Base-by-base conservation (phyloP, 1,140 invertebrate species). In the Bombus ignitus region DNA sequence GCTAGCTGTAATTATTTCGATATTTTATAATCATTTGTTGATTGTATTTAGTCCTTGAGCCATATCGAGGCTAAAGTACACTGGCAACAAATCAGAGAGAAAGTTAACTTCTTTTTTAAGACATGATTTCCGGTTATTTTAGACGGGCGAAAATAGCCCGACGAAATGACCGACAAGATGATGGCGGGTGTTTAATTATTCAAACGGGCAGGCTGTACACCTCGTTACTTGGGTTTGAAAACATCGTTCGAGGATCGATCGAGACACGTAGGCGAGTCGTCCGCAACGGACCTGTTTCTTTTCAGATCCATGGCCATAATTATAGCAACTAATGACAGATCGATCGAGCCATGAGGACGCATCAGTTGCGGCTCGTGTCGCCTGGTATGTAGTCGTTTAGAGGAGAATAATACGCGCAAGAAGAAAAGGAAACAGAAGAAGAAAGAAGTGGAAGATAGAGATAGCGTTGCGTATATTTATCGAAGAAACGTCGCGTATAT, bases 301-400 rank as follows among this genome's bases (percentile, higher is more conserved):
- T 94, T 42, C 92, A 95, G 94, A 94, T 95, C 86, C 89, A 92
- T 92, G 93, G 91, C 90, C 90, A 92, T 93, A 93, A 88, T 83
- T 89, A 87, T 89, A 86, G 80, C 92, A 93, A 86, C 57, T 83
- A 80, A 88, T 73, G 78, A 80, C 78, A 86, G 85, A 88, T 87
- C 81, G 80, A 90, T 86, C 84, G 88, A 89, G 91, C 89, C 88
- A 93, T 93, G 92, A 92, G 87, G 93, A 90, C 84, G 82, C 90
- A 89, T 86, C 91, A 89, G 83, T 81, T 74, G 82, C 87, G 86
- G 89, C 88, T 90, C 74, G 79, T 85, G 87, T 85, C 72, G 68
- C 82, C 86, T 88, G 83, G 85, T 88, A 88, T 88, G 74, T 88
- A 86, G 87, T 82, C 85, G 68, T 75, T 79, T 32, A 25, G 75